Base-by-base conservation (phyloP, 1,140 invertebrate genomes). In the Cepaea nemoralis region DNA sequence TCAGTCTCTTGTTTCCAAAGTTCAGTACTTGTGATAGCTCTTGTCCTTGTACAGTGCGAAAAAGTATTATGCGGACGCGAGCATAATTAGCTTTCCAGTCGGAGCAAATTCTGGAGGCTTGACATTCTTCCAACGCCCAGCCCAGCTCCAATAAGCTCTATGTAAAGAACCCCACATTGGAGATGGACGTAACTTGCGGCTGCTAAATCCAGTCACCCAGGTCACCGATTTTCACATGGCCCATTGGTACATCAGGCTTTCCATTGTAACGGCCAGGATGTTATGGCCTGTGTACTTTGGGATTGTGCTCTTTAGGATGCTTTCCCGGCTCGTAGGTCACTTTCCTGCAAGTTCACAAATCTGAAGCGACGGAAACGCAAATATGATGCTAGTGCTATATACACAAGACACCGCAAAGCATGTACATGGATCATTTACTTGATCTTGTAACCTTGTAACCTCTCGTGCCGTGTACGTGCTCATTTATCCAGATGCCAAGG, bases 11-110 rank as follows among this genome's bases (percentile, higher is more conserved):
- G 8, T 19, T 10, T 45, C 19, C 42, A 48, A 39, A 40, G 37
- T 27, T 84, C 85, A 91, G 82, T 91, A 90, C 85, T 91, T 90
- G 80, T 91, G 91, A 85, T 82, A 87, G 67, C 71, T 74, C 33
- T 42, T 74, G 0, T 74, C 71, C 1, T 39, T 33, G 42, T 74
- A 74, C n/a, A 37, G 2, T 50, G 12, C 0, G 8, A 74, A 31
- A 74, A 50, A 74, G 71, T 45, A 74, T n/a, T 50, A 74, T 27
- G 42, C 31, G 31, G 71, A 50, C 10, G 22, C 0, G 3, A n/a
- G 6, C 71, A 74, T 74, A 3, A 74, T 50, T n/a, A 31, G 10
- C 6, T 74, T 40, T 33, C 40, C 71, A 74, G 10, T 27, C 1
- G 71, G 71, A 45, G 42, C 71, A 74, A 74, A 74, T 2, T 42